Percentiles rank a stretch among this genome's conserved stretches.
Conservation (phyloP, 1,140 invertebrate genomes). For the Zaprionus camerounensis region DNA sequence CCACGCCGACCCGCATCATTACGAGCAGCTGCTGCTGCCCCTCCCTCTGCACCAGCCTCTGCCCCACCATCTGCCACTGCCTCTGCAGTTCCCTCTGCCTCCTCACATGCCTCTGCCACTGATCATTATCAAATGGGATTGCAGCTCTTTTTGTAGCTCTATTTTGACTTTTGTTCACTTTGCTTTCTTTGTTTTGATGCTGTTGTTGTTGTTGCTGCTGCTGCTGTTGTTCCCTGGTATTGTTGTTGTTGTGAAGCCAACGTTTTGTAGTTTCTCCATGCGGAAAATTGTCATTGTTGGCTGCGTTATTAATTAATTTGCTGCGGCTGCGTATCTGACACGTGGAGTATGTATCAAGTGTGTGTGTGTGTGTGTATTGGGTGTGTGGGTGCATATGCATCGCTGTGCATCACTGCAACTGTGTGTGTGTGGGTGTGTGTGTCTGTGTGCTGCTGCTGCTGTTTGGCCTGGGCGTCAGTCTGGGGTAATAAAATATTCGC, state of each 20-base stretch:
- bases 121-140: slow-evolving; percentile 48
- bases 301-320: slow-evolving; percentile 82
- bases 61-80: background rate
- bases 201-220: slow-evolving; percentile 1
- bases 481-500: slow-evolving; percentile 78
- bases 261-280: slow-evolving; percentile 69
- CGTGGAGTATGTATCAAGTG: slow-evolving; percentile 15
- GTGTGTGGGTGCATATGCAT: slow-evolving; percentile 12
- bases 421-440: slow-evolving; percentile 5
- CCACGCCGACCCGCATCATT: slow-evolving; percentile 27
- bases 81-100: slow-evolving; percentile 3
- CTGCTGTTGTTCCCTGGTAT: slow-evolving; percentile 1
- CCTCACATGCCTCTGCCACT: background rate
- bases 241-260: slow-evolving; percentile 46
- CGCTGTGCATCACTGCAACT: background rate
- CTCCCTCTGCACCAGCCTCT: background rate
- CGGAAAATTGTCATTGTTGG: slow-evolving; percentile 81
- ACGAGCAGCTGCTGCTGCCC: background rate
- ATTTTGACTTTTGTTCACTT: slow-evolving; percentile 50
- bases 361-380: slow-evolving; percentile 10
- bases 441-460: slow-evolving; percentile 12
- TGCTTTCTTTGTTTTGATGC: slow-evolving; percentile 34
- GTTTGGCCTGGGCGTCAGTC: slow-evolving; percentile 35
- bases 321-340: slow-evolving; percentile 52
- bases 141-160: slow-evolving; percentile 34